Percentiles rank a stretch among this genome's conserved stretches.
Evolutionary conservation across 2,797 vertebrate genomes (phyloP).

Genomic region (Avahi laniger): DNA sequence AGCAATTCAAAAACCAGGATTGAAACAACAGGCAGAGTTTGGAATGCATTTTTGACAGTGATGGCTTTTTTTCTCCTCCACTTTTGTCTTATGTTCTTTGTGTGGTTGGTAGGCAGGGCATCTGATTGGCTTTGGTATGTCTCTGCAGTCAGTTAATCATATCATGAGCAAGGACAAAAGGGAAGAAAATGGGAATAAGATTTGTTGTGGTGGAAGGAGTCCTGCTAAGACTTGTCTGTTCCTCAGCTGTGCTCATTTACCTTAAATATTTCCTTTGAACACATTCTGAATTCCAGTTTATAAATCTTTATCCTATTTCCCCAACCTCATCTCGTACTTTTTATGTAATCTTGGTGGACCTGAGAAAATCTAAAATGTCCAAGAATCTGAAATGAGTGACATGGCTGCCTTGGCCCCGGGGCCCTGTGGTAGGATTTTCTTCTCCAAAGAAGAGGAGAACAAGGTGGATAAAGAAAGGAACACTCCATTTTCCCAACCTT

Average conservation of each 20-base stretch:
- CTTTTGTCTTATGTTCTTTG: not conserved
- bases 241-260: not conserved
- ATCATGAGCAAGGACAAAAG: not conserved
- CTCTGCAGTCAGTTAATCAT: not conserved
- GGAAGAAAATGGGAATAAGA: not conserved
- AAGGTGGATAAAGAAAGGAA: not conserved
- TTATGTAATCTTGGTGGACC: not conserved
- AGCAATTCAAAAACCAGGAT: not conserved
- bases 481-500: not conserved
- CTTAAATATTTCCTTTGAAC: not conserved
- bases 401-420: not conserved
- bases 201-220: not conserved
- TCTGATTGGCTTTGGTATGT: not conserved
- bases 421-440: not conserved
- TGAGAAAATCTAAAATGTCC: not conserved
- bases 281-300: not conserved
- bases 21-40: conserved; percentile 17
- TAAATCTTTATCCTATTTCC: not conserved
- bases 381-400: not conserved
- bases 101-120: not conserved
- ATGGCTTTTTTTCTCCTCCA: too few relatives aligned
- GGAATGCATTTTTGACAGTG: not conserved
- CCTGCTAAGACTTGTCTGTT: conserved; percentile 40
- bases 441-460: not conserved
- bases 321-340: not conserved